phyloP scores from a whole-genome alignment of 2,797 vertebrate species.

The Crenichthys baileyi region DNA sequence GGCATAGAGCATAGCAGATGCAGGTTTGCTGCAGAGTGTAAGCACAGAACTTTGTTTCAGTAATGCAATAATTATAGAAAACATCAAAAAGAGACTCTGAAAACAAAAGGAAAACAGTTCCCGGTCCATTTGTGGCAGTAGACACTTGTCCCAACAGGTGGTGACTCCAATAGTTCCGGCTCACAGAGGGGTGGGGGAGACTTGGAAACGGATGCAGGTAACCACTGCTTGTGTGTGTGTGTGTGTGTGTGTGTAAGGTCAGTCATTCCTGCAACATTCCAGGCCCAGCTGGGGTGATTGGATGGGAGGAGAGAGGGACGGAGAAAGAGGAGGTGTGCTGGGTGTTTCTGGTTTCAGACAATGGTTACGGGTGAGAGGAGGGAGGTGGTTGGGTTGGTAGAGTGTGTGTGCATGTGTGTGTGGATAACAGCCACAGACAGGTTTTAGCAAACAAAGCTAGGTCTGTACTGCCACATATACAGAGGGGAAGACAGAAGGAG shows the following conservation, averaged over 20 bases:
- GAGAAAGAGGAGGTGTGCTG: constrained; percentile 63
- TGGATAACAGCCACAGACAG: constrained; percentile 76
- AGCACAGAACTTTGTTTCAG: neutral
- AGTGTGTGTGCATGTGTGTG: constrained; percentile 40
- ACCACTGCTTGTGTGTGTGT: constrained; percentile 35
- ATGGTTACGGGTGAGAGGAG: constrained; percentile 78
- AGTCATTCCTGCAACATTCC: constrained; percentile 77
- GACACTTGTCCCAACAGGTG: constrained; percentile 50
- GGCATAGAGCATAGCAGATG: constrained; percentile 7
- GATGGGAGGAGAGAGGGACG: constrained; percentile 72
- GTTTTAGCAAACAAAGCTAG: constrained; percentile 89
- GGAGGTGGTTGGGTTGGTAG: constrained; percentile 67
- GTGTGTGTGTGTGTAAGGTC: constrained; percentile 54
- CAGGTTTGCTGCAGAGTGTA: neutral
- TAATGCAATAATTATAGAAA: neutral
- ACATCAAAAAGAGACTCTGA: neutral
- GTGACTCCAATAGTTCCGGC: constrained; percentile 44
- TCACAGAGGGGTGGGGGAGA: constrained; percentile 24
- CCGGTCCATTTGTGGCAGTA: neutral
- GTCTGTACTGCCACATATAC: constrained; percentile 86
- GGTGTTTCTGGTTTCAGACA: constrained; percentile 84
- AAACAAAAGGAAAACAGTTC: neutral
- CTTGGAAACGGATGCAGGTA: constrained; percentile 62
- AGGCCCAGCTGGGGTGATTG: constrained; percentile 80
- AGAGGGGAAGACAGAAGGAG: constrained; percentile 53